Conservation (phyloP, 1,140 invertebrate species). For the Drosophila burlai region DNA sequence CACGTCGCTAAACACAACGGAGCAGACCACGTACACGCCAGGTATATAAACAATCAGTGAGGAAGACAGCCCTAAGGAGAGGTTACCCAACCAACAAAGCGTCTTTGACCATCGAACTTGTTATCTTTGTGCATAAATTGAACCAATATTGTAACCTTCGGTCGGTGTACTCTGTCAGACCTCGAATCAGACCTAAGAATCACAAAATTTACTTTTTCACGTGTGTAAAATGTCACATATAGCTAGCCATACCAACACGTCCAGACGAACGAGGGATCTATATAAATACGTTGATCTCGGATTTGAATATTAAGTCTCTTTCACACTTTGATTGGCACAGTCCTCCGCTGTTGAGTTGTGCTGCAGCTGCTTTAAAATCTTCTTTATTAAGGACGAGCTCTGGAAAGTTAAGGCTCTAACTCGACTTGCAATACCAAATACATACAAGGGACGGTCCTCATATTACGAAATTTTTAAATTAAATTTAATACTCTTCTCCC, state of each 20-base stretch:
- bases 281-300: not conserved
- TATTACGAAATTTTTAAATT: not conserved
- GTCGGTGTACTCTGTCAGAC: conserved; percentile 36
- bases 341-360: conserved; percentile 3
- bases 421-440: not conserved
- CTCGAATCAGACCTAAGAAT: conserved; percentile 15
- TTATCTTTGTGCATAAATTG: conserved; percentile 57
- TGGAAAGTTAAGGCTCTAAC: not conserved
- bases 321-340: conserved; percentile 1
- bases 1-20: conserved; percentile 86
- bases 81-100: conserved; percentile 56
- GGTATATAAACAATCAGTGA: conserved; percentile 83
- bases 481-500: not conserved
- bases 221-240: conserved; percentile 36
- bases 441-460: not conserved
- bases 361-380: conserved; percentile 5
- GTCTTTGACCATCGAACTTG: conserved; percentile 81
- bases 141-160: conserved; percentile 67
- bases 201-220: conserved; percentile 51
- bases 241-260: conserved; percentile 38
- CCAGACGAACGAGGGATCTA: conserved; percentile 23
- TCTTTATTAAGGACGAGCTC: not conserved
- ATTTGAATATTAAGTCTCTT: not conserved
- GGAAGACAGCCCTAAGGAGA: conserved; percentile 16
- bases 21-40: conserved; percentile 87